Base-by-base conservation (phyloP, 2,888 invertebrate genomes). In the Pelosia muscerda region DNA sequence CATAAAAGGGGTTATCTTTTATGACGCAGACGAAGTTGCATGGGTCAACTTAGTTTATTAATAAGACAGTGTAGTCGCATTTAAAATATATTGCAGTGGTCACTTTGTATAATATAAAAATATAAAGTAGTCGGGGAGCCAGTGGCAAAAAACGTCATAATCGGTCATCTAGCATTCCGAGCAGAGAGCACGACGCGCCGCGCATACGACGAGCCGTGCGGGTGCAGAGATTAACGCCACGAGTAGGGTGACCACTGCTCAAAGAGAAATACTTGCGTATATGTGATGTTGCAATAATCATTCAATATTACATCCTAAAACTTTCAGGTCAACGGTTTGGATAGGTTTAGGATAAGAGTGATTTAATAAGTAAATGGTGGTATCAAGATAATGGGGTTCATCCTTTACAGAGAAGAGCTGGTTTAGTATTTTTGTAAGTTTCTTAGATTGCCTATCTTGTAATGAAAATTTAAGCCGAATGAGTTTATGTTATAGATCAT, bases 141-240 rank as follows among this genome's bases (percentile, higher is more conserved):
- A 54, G 76, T 60, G 59, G 77, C 71, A 81, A 81, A 81, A 81
- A 76, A 73, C 15, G 15, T 22, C 68, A 25, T 77, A 83, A 85
- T 85, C 86, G 81, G 79, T 80, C 81, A 85, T 85, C 85, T 79
- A 57, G 81, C 77, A 85, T 85, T 82, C 85, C 78, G 67, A 10
- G 65, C 68, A 74, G 67, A 73, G 72, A 71, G 65, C 34, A 63
- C 79, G 72, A 68, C 79, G 69, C 63, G 70, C n/a, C 66, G 72
- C 64, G 78, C 77, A 84, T 84, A 77, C 75, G 58, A 73, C 58
- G 68, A 23, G 59, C 75, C 58, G 75, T 57, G 69, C 71, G 23
- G 61, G 71, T 69, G 73, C 80, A 73, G 58, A 76, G 77, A 77
- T 81, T 84, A 79, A 78, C 77, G 76, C 72, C 69, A 65, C 34